phyloP scores from a whole-genome alignment of 2,113 vertebrate genomes.

The Muntiacus reevesi region DNA sequence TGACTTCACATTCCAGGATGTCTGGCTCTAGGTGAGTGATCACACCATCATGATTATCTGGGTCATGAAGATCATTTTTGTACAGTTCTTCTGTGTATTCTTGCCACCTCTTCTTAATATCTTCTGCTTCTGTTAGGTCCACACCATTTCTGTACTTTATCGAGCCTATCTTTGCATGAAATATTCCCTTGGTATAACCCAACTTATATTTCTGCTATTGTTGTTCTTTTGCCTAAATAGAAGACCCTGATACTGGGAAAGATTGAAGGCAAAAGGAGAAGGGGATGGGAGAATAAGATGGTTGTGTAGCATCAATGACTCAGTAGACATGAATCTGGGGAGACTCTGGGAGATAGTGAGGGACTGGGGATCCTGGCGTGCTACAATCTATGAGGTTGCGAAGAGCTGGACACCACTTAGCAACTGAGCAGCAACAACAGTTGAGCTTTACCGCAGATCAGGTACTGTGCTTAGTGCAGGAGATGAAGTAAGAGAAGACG shows the following conservation, averaged over 20 bases:
- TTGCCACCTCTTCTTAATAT: too few species aligned
- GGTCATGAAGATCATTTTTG: too few species aligned
- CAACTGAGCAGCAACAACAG: not conserved
- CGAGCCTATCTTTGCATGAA: too few species aligned
- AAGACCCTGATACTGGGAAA: not conserved
- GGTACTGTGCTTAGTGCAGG: not conserved
- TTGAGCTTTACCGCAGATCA: not conserved
- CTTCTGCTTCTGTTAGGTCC: too few species aligned
- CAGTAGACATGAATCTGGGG: not conserved
- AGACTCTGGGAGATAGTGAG: not conserved
- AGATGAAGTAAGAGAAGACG: not conserved
- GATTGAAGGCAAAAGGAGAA: not conserved
- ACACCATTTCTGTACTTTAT: too few species aligned
- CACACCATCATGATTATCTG: too few species aligned
- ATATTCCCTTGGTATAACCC: too few species aligned
- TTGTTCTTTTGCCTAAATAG: not conserved
- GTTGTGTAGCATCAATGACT: not conserved
- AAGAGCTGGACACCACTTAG: not conserved
- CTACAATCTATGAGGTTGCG: not conserved
- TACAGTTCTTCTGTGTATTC: too few species aligned
- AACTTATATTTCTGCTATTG: not conserved
- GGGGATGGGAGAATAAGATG: not conserved
- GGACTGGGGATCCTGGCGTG: fast-evolving
- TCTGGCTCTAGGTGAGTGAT: too few species aligned
- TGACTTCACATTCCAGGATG: too few species aligned